Conservation (phyloP, 2,888 invertebrate genomes). For the Drymonia ruficornis region DNA sequence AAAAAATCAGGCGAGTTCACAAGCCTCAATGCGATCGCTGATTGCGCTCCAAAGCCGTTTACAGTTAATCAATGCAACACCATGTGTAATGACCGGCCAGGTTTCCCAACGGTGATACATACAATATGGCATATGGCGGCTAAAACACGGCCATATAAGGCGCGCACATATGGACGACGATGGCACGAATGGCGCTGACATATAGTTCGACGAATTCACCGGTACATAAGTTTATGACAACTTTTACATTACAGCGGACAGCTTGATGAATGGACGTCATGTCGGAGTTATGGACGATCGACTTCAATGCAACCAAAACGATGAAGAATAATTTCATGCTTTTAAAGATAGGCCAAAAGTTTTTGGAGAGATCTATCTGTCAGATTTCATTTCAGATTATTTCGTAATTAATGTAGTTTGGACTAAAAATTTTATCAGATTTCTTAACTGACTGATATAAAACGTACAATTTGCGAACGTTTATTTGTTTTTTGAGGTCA, state of each 20-base stretch:
- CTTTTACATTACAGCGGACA: slow-evolving; percentile 44
- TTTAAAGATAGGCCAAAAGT: neutral
- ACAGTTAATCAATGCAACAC: slow-evolving; percentile 70
- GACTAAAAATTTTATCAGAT: neutral
- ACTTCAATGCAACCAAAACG: slow-evolving; percentile 24
- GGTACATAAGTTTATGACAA: slow-evolving; percentile 46
- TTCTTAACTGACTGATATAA: neutral
- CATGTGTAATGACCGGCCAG: slow-evolving; percentile 61
- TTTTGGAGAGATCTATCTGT: neutral
- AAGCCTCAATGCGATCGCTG: slow-evolving; percentile 56
- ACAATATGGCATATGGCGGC: slow-evolving; percentile 70
- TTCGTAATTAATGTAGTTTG: neutral
- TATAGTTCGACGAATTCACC: slow-evolving; percentile 60
- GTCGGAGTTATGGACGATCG: slow-evolving; percentile 34
- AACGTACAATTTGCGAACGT: neutral
- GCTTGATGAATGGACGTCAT: slow-evolving; percentile 36
- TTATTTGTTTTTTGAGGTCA: neutral
- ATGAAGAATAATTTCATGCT: slow-evolving; percentile 22
- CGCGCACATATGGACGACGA: slow-evolving; percentile 59
- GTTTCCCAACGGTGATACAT: slow-evolving; percentile 53
- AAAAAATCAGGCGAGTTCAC: slow-evolving; percentile 37
- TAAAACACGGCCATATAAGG: slow-evolving; percentile 72
- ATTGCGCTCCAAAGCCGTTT: slow-evolving; percentile 66
- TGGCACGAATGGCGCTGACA: slow-evolving; percentile 46
- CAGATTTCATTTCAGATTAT: neutral